phyloP scores from a whole-genome alignment of 2,797 vertebrate species.

The Manis pentadactyla region DNA sequence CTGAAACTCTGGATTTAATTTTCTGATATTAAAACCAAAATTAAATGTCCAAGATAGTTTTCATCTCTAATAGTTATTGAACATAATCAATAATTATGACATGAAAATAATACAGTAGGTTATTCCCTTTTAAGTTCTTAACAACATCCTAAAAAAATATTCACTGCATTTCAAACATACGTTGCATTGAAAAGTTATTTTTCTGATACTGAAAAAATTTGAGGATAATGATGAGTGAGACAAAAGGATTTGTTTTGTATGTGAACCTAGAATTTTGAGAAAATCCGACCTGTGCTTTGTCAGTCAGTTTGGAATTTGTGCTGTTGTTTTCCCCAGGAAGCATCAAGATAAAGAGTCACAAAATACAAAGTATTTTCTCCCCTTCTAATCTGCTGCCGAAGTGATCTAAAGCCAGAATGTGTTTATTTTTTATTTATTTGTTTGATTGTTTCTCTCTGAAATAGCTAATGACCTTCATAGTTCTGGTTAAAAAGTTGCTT shows the following conservation, averaged over 20 bases:
- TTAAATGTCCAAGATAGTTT: neutral
- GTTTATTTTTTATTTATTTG: neutral
- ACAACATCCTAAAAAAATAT: neutral
- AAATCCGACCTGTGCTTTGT: neutral
- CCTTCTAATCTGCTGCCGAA: neutral
- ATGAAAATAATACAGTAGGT: neutral
- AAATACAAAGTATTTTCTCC: neutral
- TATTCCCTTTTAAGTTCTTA: neutral
- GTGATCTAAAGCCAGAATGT: neutral
- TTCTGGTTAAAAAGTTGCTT: neutral
- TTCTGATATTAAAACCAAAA: neutral
- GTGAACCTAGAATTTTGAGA: neutral
- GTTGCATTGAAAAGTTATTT: neutral
- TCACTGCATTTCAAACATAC: too few species aligned
- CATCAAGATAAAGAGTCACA: neutral
- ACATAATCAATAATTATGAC: neutral
- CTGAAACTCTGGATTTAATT: slow-evolving; percentile 26
- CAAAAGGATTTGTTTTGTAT: slow-evolving; percentile 49
- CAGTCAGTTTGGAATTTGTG: neutral
- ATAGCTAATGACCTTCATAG: neutral
- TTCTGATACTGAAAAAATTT: neutral
- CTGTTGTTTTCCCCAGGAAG: neutral
- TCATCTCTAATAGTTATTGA: neutral
- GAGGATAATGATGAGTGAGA: neutral
- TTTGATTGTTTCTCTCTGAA: neutral